These are phyloP conservation scores for Mus pahari DNA, from an alignment of 2,113 vertebrate genomes.

Conservation along the genomic window DNA sequence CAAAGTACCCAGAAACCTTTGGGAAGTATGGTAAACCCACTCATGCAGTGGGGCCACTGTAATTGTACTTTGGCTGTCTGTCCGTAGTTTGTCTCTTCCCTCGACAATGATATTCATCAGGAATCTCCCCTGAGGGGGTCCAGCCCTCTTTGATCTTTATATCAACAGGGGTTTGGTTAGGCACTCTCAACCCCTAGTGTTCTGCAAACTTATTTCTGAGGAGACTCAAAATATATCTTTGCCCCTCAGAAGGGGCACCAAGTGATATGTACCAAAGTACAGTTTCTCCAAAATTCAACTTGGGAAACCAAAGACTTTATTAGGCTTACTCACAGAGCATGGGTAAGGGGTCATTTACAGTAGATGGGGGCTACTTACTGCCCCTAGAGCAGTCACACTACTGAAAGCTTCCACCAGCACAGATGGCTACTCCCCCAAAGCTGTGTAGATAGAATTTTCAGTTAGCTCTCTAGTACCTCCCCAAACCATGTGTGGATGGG, in stretches of 20 bases:
- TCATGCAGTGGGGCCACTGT: background rate
- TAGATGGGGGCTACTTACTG: background rate
- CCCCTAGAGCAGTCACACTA: no score
- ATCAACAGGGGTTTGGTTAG: background rate
- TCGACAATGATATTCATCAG: background rate
- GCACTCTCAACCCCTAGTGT: background rate
- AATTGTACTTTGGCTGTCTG: background rate
- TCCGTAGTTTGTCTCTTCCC: background rate
- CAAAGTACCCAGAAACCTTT: constrained; percentile 16
- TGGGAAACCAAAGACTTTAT: background rate
- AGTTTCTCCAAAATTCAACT: background rate
- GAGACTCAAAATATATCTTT: no score
- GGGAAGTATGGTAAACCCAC: constrained; percentile 1
- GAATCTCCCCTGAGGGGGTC: background rate
- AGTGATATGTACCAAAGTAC: background rate
- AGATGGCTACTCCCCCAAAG: background rate
- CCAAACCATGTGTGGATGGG: background rate
- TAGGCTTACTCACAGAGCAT: background rate
- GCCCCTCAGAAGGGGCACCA: background rate
- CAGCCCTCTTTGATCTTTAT: background rate
- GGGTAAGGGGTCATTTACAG: background rate
- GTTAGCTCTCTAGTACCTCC: background rate
- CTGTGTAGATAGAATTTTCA: background rate
- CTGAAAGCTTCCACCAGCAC: background rate
- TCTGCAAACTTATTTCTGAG: background rate